These are phyloP conservation scores for Sapayoa aenigma DNA, from an alignment of 2,113 vertebrate species.

Conservation along the genomic window DNA sequence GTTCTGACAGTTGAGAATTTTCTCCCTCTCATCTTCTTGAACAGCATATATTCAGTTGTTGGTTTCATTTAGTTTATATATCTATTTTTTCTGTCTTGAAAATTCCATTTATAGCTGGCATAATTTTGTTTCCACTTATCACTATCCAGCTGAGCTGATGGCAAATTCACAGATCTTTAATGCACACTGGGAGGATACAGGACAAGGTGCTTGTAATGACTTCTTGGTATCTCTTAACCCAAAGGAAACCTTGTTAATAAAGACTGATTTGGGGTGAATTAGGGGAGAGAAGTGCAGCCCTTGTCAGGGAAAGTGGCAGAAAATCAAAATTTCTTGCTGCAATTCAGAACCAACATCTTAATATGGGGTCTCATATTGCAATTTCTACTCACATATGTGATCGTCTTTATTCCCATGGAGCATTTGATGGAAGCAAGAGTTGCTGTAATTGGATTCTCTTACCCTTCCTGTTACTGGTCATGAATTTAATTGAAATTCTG, in stretches of 20 bases:
- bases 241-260: background rate
- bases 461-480: conserved; percentile 2
- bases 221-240: background rate
- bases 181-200: background rate
- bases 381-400: background rate
- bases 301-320: background rate
- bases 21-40: background rate
- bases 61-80: background rate
- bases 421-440: background rate
- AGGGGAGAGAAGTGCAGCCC: background rate
- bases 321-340: conserved; percentile 6
- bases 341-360: background rate
- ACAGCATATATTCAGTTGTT: background rate
- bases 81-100: background rate
- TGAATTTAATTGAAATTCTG: conserved; percentile 34
- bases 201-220: background rate
- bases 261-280: background rate
- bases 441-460: conserved; percentile 24
- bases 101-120: conserved; percentile 16
- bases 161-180: background rate
- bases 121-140: background rate
- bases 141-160: background rate
- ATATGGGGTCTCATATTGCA: background rate
- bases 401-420: background rate
- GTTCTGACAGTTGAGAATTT: background rate